Evolutionary conservation across 2,888 invertebrate genomes (phyloP), one percentile per base, ranked within the genome.

Genomic region (Listrodromus nycthemerus): DNA sequence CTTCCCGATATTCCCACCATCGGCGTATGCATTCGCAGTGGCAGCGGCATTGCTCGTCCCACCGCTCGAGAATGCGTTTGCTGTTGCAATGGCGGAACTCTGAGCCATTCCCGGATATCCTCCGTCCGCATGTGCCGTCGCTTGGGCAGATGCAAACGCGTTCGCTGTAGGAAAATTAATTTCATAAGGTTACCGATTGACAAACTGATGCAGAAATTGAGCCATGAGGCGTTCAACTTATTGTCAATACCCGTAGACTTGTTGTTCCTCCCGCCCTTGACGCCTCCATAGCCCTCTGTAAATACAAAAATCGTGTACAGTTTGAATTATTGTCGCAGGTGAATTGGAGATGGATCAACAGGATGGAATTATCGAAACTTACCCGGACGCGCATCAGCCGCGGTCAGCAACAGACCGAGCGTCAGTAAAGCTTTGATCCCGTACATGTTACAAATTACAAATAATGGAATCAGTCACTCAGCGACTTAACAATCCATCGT

Each of bases 271-370:
- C 74, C 83, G 33, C 83, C 77, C 48, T 84, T 84, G 16, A 84
- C 80, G 24, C 13, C 41, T 0, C 83, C 83, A 63, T 84, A 80
- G 45, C 80, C 77, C 0, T 70, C 83, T 84, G 74, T 1, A 81
- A 74, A 48, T 37, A 63, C 16, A 24, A 41, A 65, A 50, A 21
- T 27, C 1, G 27, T 30, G 27, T 65, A 52, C 16, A 50, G n/a
- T 67, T n/a, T 37, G 30, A 27, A 13, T 21, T 8, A n/a, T 16
- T 67, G 16, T 48, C 21, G 41, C 45, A 67, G 4, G 24, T 24
- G 16, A 27, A 13, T 58, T 3, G 27, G 10, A 16, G 3, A 13
- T 13, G 16, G 16, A 52, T 52, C 10, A 21, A 30, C 55, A 24
- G 10, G 24, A 8, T 21, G 30, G 30, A 66, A 55, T 58, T 16